Base-by-base conservation (phyloP, 2,888 invertebrate genomes). In the Pogonocherus hispidulus region DNA sequence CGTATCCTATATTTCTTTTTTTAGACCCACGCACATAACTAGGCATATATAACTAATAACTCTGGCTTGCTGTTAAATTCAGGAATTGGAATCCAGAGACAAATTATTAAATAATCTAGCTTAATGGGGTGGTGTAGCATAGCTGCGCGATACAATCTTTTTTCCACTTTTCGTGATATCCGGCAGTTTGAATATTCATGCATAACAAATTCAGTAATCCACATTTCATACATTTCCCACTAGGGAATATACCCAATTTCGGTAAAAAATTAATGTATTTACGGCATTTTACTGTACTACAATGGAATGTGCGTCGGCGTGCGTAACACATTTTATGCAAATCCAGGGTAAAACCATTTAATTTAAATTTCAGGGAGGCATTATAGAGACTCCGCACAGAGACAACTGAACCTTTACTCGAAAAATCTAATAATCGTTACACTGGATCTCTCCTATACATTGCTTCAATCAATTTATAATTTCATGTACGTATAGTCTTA, bases 381-480 rank as follows among this genome's bases (percentile, higher is more conserved):
- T 49, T 62, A 37, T n/a, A 35, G 27, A 16, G 14, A 56, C 5
- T 14, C 46, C 27, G 44, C 27, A 59, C 14, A 47, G 37, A 59
- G 46, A 59, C 59, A 46, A 37, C 27, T 49, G 51, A 51, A 52
- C 57, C 66, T 44, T 54, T 23, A 49, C 11, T 19, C 46, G 27
- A 69, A 71, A 71, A 71, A 69, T 69, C 66, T n/a, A n/a, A n/a
- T n/a, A 69, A 66, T 71, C 66, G 59, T 66, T 63, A 54, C 37
- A 47, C 41, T 11, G 27, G 27, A 27, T 27, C 4, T 8, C 8
- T 27, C 27, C 27, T 27, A 8, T 27, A n/a, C n/a, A n/a, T 27
- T 27, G 4, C 27, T 8, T 27, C 27, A 8, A 5, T 27, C 27
- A 8, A 27, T 27, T 8, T 27, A 27, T 27, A 8, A 27, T n/a